Evolutionary conservation across 1,140 invertebrate genomes (phyloP).

Genomic region (Gerris buenoi): DNA sequence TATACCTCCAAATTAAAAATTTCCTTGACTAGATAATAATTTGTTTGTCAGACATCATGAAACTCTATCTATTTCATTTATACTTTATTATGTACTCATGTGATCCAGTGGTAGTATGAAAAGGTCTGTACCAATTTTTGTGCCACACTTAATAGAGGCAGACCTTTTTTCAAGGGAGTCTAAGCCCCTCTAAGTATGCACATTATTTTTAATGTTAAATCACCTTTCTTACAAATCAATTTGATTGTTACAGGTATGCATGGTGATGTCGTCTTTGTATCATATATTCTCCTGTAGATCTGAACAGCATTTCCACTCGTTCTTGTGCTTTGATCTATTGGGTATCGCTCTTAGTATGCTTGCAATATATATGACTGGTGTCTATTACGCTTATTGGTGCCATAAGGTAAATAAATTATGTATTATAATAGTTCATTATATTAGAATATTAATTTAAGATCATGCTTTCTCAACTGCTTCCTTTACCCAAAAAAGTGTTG

Average conservation of each 20-base stretch:
- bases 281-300: constrained; percentile 89
- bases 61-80: not conserved
- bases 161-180: not conserved
- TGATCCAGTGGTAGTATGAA: too few species aligned
- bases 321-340: constrained; percentile 79
- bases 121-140: too few species aligned
- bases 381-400: constrained; percentile 95
- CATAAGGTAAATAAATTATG: constrained; percentile 52
- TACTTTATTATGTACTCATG: not conserved
- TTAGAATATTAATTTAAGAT: not conserved
- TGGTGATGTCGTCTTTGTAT: constrained; percentile 81
- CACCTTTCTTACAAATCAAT: constrained; percentile 9
- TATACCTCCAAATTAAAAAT: too few species aligned
- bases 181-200: not conserved
- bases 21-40: too few species aligned
- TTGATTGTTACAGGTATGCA: constrained; percentile 63
- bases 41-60: too few species aligned
- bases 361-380: constrained; percentile 85
- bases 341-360: constrained; percentile 83
- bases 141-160: not conserved
- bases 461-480: too few species aligned
- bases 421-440: too few species aligned
- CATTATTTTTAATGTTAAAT: not conserved
- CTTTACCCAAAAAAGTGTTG: too few species aligned
- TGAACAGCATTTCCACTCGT: constrained; percentile 68